Base-by-base conservation (phyloP, 2,888 invertebrate species). In the Drosophila macrothrix region DNA sequence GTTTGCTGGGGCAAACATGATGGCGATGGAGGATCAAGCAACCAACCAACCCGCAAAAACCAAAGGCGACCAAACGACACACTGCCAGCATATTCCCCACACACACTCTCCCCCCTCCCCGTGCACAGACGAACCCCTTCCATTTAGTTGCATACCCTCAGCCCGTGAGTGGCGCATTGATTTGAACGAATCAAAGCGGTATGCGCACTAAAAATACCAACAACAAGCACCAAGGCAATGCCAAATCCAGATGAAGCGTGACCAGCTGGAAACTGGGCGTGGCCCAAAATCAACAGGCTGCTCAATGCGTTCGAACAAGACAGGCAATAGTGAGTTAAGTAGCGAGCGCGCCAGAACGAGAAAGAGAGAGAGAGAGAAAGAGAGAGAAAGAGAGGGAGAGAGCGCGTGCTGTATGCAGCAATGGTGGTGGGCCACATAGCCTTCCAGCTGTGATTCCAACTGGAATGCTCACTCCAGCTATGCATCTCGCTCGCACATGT, bases 171-270 rank as follows among this genome's bases (percentile, higher is more conserved):
- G 80, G 71, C 82, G 91, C 91, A 88, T 90, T 90, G 88, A 91
- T 88, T 87, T 88, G 83, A 88, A 90, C 90, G 90, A 91, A 91
- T 88, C 91, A 90, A 90, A 88, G 90, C 91, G 88, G 88, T 90
- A 88, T 82, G 87, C 90, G 88, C 91, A 91, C 90, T 88, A 90
- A 91, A 90, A 91, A 91, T 90, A 88, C 91, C 88, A 90, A 88
- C 90, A 88, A 87, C 90, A 90, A 82, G 76, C 69, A 86, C 74
- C 77, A 78, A 49, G 49, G 76, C 73, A 76, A 65, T 70, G 67
- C 83, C 83, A 88, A 79, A 84, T 78, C 85, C 85, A 90, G 90
- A 87, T 88, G 78, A 78, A 82, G 73, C 90, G 67, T 76, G 72
- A 87, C 90, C 67, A 63, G 60, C 80, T 90, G 90, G 82, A 84